A percentile compares a stretch with the other conserved stretches of the same genome.
phyloP scores from a whole-genome alignment of 2,797 vertebrate genomes.

The Lacerta bilineata region DNA sequence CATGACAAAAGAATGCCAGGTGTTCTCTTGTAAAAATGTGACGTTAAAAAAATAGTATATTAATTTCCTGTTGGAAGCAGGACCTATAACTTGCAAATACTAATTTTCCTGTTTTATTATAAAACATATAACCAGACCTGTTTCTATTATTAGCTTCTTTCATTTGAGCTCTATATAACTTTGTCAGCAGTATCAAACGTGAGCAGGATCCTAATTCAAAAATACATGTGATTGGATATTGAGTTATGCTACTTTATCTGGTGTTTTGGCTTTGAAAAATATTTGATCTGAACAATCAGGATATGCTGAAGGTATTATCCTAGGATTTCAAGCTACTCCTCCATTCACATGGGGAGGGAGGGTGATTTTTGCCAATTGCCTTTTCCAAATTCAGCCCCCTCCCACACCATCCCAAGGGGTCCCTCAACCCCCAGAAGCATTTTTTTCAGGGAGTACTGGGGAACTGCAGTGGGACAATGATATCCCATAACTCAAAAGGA shows the following conservation, averaged over 20 bases:
- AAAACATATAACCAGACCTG: constrained; percentile 25
- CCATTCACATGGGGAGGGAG: not conserved
- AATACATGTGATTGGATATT: not conserved
- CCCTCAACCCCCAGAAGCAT: not conserved
- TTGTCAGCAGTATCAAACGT: constrained; percentile 35
- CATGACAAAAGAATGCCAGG: constrained; percentile 8
- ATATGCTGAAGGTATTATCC: not conserved
- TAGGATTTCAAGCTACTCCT: not conserved
- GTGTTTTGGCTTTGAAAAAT: constrained; percentile 10
- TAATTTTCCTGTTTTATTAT: constrained; percentile 31
- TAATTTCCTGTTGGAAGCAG: constrained; percentile 21
- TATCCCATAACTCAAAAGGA: not conserved
- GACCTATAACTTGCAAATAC: constrained; percentile 12
- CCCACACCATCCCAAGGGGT: not conserved
- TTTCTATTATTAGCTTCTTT: constrained; percentile 26
- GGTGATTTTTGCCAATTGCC: not conserved
- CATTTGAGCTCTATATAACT: constrained; percentile 22
- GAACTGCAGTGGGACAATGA: not conserved
- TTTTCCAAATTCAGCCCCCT: not conserved
- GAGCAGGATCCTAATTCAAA: not conserved
- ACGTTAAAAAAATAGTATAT: constrained; percentile 5
- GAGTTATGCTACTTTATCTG: not conserved
- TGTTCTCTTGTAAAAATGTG: constrained; percentile 18
- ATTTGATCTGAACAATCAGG: not conserved
- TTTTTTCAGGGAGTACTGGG: not conserved